Evolutionary conservation across 1,140 invertebrate genomes (phyloP), one percentile per base, ranked within the genome.

Genomic region (Kradibia gibbosae): DNA sequence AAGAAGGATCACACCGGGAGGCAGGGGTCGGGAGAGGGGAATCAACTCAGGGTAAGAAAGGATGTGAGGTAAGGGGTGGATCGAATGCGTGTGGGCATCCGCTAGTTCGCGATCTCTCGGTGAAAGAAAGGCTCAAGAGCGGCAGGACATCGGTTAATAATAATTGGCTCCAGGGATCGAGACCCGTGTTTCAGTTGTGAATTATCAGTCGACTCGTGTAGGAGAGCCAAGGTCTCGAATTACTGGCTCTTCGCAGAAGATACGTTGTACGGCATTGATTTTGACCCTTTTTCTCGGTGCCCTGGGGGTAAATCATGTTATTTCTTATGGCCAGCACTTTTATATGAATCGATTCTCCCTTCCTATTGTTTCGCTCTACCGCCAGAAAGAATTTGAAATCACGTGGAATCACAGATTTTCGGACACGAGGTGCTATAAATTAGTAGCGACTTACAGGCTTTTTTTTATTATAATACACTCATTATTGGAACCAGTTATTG

Each of bases 371-470:
- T 55, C 39, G 31, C 10, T 34, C 25, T 73, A 10, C 15, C n/a
- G 7, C 3, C 31, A 3, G 39, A 45, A n/a, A 71, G 25, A 45
- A n/a, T 45, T 71, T 45, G n/a, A 71, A 71, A 45, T 22, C 31
- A 84, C 82, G 83, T 74, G 82, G 83, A 84, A 84, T 85, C 84
- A 55, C 53, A 55, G 22, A 55, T 55, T 55, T 48, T 55, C 25
- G 4, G 53, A n/a, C 25, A 55, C 17, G 84, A 83, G 84, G 87
- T 85, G 83, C 84, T 81, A 82, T 72, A 48, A 76, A 81, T 79
- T 39, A 39, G 53, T 55, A n/a, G 25, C 22, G 25, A 55, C 22
- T 55, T 55, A 5, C 3, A 55, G 22, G 22, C 3, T n/a, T 55
- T 55, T 55, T 7, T n/a, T n/a, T 55, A n/a, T n/a, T n/a, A n/a